A percentile compares a stretch with the other conserved stretches of the same genome.
phyloP scores from a whole-genome alignment of 2,797 vertebrate genomes.

The Acrocephalus scirpaceus region DNA sequence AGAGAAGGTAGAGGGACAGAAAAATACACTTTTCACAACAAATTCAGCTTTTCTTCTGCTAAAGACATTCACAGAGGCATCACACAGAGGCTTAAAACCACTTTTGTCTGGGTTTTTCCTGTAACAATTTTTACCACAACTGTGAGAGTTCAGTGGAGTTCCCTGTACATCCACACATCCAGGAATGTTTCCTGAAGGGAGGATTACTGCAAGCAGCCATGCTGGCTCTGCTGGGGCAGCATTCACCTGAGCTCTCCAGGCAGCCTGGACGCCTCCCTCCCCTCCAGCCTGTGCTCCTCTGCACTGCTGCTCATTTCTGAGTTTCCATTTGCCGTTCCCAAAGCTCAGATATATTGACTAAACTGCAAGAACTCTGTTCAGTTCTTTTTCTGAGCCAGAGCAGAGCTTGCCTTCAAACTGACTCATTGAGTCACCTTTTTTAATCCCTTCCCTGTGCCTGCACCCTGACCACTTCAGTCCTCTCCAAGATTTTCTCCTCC shows the following conservation, averaged over 20 bases:
- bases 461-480: not conserved
- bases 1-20: not conserved
- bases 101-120: not conserved
- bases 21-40: not conserved
- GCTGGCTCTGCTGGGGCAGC: not conserved
- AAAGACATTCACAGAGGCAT: not conserved
- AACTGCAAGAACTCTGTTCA: not conserved
- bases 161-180: not conserved
- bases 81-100: not conserved
- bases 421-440: not conserved
- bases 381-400: not conserved
- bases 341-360: not conserved
- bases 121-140: accelerated
- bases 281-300: not conserved
- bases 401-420: not conserved
- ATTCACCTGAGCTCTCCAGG: not conserved
- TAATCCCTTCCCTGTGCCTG: not conserved
- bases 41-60: conserved; percentile 7
- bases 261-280: not conserved
- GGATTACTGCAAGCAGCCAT: not conserved
- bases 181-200: not conserved
- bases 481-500: not conserved
- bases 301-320: not conserved
- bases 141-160: not conserved
- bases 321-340: conserved; percentile 13